These are phyloP conservation scores for Chrysomela aeneicollis DNA, from an alignment of 2,888 invertebrate genomes.

Conservation along the genomic window DNA sequence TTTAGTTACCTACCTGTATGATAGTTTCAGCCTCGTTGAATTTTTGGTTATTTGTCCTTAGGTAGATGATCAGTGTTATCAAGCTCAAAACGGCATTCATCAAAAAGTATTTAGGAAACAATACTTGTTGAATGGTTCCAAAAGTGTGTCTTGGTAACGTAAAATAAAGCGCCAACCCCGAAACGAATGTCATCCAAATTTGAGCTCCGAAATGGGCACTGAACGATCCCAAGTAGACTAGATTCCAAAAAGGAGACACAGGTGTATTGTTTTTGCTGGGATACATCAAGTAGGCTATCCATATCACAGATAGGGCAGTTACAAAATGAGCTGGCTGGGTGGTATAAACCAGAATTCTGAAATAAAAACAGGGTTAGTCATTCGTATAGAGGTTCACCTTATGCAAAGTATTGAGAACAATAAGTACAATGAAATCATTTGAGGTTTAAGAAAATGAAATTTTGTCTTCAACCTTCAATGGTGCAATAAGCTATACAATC, in stretches of 20 bases:
- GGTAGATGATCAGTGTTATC: conserved; percentile 75
- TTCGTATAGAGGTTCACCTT: too few species aligned
- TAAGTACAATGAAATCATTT: too few species aligned
- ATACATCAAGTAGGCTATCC: conserved; percentile 64
- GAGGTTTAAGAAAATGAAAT: too few species aligned
- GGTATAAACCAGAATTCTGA: conserved; percentile 75
- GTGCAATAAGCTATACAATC: too few species aligned
- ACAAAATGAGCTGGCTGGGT: conserved; percentile 84
- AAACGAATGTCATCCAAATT: conserved; percentile 93
- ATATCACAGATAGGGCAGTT: conserved; percentile 69
- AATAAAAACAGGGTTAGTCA: conserved; percentile 46
- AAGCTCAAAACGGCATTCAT: conserved; percentile 80
- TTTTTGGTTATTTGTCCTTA: conserved; percentile 67
- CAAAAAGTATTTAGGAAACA: conserved; percentile 88
- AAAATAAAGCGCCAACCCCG: conserved; percentile 87
- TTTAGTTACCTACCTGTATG: conserved; percentile 65
- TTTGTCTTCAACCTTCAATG: too few species aligned
- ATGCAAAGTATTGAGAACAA: too few species aligned
- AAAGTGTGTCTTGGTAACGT: conserved; percentile 86
- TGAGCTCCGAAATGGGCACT: conserved; percentile 86
- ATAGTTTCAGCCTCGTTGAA: conserved; percentile 62
- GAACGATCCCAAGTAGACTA: conserved; percentile 80
- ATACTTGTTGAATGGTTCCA: conserved; percentile 84
- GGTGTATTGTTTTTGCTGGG: conserved; percentile 54
- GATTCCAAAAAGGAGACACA: conserved; percentile 63